Evolutionary conservation across 2,797 vertebrate species (phyloP).

Genomic region (Acridotheres tristis): DNA sequence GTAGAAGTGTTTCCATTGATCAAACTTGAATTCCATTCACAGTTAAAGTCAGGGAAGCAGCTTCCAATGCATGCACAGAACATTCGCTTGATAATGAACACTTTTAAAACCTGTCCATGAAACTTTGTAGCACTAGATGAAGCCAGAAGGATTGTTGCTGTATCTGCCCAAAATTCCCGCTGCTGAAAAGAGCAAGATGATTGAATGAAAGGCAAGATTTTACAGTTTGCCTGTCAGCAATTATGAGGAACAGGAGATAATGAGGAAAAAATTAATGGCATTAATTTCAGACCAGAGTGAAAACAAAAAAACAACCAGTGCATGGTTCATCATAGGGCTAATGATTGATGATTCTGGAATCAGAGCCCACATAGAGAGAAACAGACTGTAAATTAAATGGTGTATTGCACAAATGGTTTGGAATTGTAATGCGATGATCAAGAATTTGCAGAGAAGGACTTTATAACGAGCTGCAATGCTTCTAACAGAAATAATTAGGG

Average conservation of each 20-base stretch:
- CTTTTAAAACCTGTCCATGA: background rate
- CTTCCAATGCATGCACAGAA: background rate
- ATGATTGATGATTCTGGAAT: slow-evolving; percentile 38
- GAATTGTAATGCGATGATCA: slow-evolving; percentile 8
- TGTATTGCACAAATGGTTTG: background rate
- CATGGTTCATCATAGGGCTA: background rate
- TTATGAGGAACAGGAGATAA: background rate
- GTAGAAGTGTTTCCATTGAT: background rate
- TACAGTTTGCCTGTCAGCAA: background rate
- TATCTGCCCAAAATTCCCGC: background rate
- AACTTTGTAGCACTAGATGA: background rate
- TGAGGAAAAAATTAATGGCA: background rate
- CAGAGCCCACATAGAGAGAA: background rate
- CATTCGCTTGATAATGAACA: background rate
- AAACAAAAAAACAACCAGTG: background rate
- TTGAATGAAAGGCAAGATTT: background rate
- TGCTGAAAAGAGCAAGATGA: background rate
- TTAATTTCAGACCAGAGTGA: background rate
- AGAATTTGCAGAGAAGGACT: background rate
- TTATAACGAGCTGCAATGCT: slow-evolving; percentile 6
- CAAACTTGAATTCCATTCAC: background rate
- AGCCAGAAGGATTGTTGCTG: background rate
- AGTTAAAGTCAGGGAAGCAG: background rate
- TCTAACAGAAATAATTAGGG: slow-evolving; percentile 42
- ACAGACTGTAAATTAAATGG: slow-evolving; percentile 30